phyloP scores from a whole-genome alignment of 2,797 vertebrate genomes.

The Smutsia temminckii region DNA sequence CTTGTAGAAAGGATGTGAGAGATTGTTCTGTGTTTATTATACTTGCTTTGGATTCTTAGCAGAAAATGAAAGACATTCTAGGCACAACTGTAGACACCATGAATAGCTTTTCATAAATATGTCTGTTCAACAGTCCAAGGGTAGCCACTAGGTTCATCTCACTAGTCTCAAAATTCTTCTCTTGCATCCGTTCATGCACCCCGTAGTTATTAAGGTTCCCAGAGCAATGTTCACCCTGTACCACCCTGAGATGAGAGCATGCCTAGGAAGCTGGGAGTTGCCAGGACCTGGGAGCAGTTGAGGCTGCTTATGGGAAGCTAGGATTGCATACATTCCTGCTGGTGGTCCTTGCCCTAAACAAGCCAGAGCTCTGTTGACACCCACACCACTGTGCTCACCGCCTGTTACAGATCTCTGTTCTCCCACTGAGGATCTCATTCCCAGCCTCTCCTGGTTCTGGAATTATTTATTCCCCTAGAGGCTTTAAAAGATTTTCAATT shows the following conservation, averaged over 20 bases:
- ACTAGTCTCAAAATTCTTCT: background rate
- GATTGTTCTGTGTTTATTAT: background rate
- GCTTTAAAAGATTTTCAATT: background rate
- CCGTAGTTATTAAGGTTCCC: background rate
- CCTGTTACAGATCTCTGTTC: background rate
- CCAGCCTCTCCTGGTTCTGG: background rate
- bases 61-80: background rate
- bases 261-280: background rate
- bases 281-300: background rate
- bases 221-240: background rate
- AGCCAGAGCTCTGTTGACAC: no score
- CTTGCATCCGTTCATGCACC: background rate
- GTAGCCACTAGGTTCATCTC: background rate
- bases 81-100: background rate
- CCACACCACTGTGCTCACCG: background rate
- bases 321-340: background rate
- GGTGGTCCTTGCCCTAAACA: background rate
- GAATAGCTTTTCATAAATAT: background rate
- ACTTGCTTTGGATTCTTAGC: background rate
- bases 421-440: background rate
- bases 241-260: background rate
- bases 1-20: conserved; percentile 3
- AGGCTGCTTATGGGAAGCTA: background rate
- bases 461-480: background rate
- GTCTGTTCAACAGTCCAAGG: background rate